Conservation (phyloP, 1,140 invertebrate species). For the Matsumurasca onukii region DNA sequence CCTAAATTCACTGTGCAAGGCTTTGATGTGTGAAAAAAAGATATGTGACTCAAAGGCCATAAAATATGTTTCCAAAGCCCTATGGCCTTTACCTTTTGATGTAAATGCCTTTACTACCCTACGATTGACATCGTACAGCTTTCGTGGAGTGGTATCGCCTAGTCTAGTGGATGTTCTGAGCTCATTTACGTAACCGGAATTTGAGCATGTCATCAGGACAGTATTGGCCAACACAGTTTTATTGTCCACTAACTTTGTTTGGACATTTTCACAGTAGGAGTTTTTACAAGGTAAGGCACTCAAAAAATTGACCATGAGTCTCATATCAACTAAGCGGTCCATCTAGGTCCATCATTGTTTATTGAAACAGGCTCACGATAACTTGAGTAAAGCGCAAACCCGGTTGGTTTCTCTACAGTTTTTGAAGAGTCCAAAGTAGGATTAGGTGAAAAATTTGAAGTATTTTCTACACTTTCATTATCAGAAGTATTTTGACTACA, state of each 20-base stretch:
- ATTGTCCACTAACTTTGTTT: not conserved
- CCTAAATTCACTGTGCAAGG: not conserved
- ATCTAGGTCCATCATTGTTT: not conserved
- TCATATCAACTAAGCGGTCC: not conserved
- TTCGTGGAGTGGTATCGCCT: not conserved
- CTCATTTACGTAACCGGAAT: not conserved
- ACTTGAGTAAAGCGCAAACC: not conserved
- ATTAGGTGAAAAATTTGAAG: too few species aligned
- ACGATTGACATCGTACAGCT: conserved; percentile 5
- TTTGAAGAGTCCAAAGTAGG: too few species aligned
- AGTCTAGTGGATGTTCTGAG: not conserved
- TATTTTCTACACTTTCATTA: too few species aligned
- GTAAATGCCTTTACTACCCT: conserved; percentile 1
- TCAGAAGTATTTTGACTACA: too few species aligned
- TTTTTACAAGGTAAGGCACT: not conserved
- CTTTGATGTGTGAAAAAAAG: not conserved
- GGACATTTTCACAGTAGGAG: not conserved
- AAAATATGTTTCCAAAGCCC: not conserved
- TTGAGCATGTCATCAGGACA: not conserved
- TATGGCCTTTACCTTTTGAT: not conserved
- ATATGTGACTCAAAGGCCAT: not conserved
- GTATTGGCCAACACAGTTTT: not conserved
- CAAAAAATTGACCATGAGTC: not conserved
- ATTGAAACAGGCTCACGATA: not conserved
- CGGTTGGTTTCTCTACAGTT: not conserved